Conservation (phyloP, 2,888 invertebrate genomes). For the Lottia gigantea region DNA sequence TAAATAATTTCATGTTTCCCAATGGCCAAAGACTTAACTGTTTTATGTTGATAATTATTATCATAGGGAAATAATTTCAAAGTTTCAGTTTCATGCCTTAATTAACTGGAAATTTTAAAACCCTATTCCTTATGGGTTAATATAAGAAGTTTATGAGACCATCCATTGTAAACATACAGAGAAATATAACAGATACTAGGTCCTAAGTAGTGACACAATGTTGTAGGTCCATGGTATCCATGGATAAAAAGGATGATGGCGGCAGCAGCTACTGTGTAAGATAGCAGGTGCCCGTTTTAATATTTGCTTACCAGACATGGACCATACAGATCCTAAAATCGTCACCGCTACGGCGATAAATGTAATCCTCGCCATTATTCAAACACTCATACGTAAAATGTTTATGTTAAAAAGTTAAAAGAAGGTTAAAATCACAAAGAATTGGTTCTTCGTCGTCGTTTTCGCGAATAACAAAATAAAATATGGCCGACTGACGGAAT, state of each 20-base stretch:
- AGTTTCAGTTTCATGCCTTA: too few species aligned
- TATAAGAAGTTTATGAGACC: too few species aligned
- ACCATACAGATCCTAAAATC: constrained; percentile 17
- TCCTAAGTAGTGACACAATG: too few species aligned
- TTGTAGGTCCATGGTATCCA: too few species aligned
- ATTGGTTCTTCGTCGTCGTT: constrained; percentile 12
- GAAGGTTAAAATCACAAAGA: constrained; percentile 10
- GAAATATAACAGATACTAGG: too few species aligned
- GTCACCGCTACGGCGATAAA: constrained; percentile 19
- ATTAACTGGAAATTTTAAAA: too few species aligned
- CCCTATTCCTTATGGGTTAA: too few species aligned
- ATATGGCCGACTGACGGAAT: constrained; percentile 49
- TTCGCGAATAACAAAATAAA: constrained; percentile 28
- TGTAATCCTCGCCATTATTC: constrained; percentile 12
- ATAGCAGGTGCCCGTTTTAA: constrained; percentile 3
- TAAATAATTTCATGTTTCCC: too few species aligned
- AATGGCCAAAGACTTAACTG: too few species aligned
- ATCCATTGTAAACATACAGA: too few species aligned
- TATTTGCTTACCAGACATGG: constrained; percentile 23
- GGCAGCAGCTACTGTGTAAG: neutral
- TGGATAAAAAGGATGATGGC: neutral
- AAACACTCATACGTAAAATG: constrained; percentile 9
- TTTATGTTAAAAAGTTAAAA: neutral
- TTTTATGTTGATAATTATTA: too few species aligned
- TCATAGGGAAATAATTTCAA: too few species aligned